Percentiles rank a stretch among this genome's conserved stretches.
phyloP scores from a whole-genome alignment of 1,140 invertebrate genomes.

The Brachionus angularis region DNA sequence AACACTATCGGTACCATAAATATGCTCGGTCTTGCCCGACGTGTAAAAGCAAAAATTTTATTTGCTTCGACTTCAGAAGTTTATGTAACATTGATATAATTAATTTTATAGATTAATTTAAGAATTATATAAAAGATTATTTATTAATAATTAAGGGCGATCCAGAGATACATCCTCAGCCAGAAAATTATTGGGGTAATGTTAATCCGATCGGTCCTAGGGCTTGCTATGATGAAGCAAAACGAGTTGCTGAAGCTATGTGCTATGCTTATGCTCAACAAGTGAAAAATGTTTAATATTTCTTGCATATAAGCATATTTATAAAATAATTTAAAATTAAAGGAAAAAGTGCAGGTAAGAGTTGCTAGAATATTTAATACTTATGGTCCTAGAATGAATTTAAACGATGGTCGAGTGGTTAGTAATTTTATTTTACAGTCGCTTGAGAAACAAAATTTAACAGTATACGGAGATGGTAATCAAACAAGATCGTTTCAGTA shows the following conservation, averaged over 20 bases:
- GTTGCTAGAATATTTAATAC: slow-evolving; percentile 99
- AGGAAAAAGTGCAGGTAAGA: slow-evolving; percentile 83
- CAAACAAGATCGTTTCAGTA: slow-evolving; percentile 98
- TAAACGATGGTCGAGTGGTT: slow-evolving; percentile 95
- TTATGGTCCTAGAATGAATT: slow-evolving; percentile 98
- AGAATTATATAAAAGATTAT: too few relatives aligned
- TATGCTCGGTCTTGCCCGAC: slow-evolving; percentile 85
- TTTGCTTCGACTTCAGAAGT: slow-evolving; percentile 98
- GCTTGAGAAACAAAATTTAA: slow-evolving; percentile 86
- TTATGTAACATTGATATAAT: too few relatives aligned
- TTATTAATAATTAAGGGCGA: too few relatives aligned
- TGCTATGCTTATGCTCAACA: slow-evolving; percentile 79
- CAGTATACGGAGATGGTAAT: slow-evolving; percentile 89
- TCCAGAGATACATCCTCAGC: slow-evolving; percentile 90
- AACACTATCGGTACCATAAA: slow-evolving; percentile 99
- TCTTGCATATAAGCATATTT: neutral
- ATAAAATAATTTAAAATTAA: too few relatives aligned
- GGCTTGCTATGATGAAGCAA: slow-evolving; percentile 98
- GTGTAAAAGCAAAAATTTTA: slow-evolving; percentile 85
- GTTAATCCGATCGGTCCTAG: slow-evolving; percentile 94
- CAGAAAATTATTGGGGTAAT: slow-evolving; percentile 83
- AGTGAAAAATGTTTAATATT: neutral
- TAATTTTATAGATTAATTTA: too few relatives aligned
- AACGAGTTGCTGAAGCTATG: slow-evolving; percentile 90
- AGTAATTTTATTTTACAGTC: slow-evolving; percentile 98